Evolutionary conservation across 2,797 vertebrate genomes (phyloP), one percentile per base, ranked within the genome.

Genomic region (Anisognathus igniventris): DNA sequence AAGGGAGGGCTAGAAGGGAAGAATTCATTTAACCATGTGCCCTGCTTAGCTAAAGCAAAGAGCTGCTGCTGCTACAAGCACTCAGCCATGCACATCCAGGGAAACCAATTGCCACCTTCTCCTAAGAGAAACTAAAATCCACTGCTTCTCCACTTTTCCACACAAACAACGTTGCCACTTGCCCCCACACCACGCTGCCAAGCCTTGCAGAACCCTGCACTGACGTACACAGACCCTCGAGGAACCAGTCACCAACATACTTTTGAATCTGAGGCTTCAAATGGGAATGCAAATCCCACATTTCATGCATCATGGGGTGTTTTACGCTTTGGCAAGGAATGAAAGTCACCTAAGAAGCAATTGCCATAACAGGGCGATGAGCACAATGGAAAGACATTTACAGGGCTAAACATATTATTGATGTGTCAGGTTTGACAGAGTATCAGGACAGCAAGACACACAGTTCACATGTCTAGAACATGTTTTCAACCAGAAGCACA

Each of bases 341-440:
- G 88, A 96, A 96, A 96, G 90, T 95, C 90, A 96, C 93, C 95
- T 87, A 92, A 90, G 93, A 73, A 91, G 67, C 86, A 93, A 92
- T 67, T 82, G 73, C 74, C 83, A 71, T 81, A 88, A 84, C 47
- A 73, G 88, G 60, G 77, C 42, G 77, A 93, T 67, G 71, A 94
- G 80, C 40, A 95, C 93, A 96, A 94, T 90, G 82, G 80, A 86
- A 87, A 92, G 74, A 85, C n/a, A 0, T 92, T 95, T 82, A 66
- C 71, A 95, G 77, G 62, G 82, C 87, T 86, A 70, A 92, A 75
- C 83, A 82, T 84, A 35, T 27, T 88, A 75, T 23, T 66, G 60
- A 31, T 3, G 30, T 67, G 67, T 86, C 86, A 57, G 83, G 64
- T 88, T 76, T 76, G 83, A 65, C 54, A 86, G 10, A 68, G 86